A percentile compares a stretch with the other conserved stretches of the same genome.
These are phyloP conservation scores for Acanthaster planci DNA, from an alignment of 35 echinoderm and acorn worm genomes.

Conservation along the genomic window DNA sequence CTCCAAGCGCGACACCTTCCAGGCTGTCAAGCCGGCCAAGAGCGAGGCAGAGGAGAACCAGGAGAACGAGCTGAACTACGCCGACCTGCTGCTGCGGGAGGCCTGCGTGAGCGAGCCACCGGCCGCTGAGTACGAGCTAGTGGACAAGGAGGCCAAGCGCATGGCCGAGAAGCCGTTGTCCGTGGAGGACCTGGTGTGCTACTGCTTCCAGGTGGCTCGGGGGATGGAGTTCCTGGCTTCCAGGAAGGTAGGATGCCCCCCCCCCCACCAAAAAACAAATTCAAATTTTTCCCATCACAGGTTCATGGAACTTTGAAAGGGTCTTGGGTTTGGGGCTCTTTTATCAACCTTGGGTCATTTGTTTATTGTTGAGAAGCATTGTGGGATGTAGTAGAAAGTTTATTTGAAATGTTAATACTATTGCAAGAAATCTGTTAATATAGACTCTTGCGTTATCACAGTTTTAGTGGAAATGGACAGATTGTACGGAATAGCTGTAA, in stretches of 20 bases:
- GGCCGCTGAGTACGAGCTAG: slow-evolving; percentile 25
- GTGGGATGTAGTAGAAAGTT: too few species aligned
- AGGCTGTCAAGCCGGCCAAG: slow-evolving; percentile 15
- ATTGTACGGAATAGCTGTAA: too few species aligned
- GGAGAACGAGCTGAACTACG: slow-evolving; percentile 28
- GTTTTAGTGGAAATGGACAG: too few species aligned
- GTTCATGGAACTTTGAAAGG: too few species aligned
- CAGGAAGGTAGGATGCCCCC: slow-evolving; percentile 87
- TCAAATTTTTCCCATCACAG: too few species aligned
- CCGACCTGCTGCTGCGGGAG: slow-evolving; percentile 31
- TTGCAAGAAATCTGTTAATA: too few species aligned
- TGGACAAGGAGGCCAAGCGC: slow-evolving; percentile 26
- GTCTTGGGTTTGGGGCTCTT: too few species aligned
- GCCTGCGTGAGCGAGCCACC: slow-evolving; percentile 22
- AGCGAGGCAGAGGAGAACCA: slow-evolving; percentile 5
- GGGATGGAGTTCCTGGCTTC: slow-evolving; percentile 98
- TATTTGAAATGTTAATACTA: too few species aligned
- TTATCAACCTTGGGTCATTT: too few species aligned
- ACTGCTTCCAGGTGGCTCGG: slow-evolving; percentile 81
- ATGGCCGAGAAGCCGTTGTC: neutral
- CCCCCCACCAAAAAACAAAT: too few species aligned
- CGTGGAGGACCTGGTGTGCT: slow-evolving; percentile 82
- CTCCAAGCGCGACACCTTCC: slow-evolving; percentile 71
- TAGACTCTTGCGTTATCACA: too few species aligned
- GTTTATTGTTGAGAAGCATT: too few species aligned